Evolutionary conservation across 2,113 vertebrate species (phyloP).

Genomic region (Mormyrus lacerda): DNA sequence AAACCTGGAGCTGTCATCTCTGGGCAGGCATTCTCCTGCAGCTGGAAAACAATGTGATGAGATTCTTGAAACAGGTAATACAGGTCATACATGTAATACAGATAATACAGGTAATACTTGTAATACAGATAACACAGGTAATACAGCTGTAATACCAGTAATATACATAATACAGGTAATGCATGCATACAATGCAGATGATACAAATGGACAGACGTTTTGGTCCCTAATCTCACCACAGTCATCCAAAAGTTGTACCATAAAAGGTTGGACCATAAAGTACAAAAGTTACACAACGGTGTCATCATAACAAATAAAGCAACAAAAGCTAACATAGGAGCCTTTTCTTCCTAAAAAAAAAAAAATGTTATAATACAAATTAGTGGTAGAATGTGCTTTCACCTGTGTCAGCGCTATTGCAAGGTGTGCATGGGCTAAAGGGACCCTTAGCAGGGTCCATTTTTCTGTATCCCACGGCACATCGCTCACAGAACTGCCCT

Average conservation of each 20-base stretch:
- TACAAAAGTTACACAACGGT: background rate
- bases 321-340: background rate
- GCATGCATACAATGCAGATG: background rate
- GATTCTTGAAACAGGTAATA: background rate
- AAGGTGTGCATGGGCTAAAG: conserved; percentile 70
- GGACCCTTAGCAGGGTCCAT: conserved; percentile 47
- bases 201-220: background rate
- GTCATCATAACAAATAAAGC: background rate
- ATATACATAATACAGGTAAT: background rate
- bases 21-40: conserved; percentile 74
- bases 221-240: background rate
- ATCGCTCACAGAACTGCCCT: conserved; percentile 77
- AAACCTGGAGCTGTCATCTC: conserved; percentile 59
- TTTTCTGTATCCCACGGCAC: conserved; percentile 70
- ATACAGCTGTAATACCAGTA: background rate
- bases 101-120: background rate
- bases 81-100: background rate
- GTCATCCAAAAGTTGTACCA: background rate
- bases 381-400: conserved; percentile 9
- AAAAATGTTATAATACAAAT: background rate
- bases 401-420: conserved; percentile 81
- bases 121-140: background rate
- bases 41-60: background rate
- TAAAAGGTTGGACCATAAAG: background rate
- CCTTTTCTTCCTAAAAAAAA: background rate